Base-by-base conservation (phyloP, 2,888 invertebrate genomes). In the Deilephila porcellus region DNA sequence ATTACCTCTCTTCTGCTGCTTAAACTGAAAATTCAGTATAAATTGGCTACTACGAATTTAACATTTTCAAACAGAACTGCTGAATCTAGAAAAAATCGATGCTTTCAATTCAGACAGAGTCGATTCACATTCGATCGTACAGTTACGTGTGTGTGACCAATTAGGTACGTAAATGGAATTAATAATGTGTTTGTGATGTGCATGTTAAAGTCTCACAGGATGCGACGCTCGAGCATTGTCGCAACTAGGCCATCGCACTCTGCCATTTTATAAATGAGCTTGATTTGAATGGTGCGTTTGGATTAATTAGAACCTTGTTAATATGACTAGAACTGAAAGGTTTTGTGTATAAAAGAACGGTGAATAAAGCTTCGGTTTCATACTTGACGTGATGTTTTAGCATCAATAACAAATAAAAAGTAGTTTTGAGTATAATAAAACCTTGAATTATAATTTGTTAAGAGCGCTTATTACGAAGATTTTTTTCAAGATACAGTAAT, bases 121-220 rank as follows among this genome's bases (percentile, higher is more conserved):
- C 56, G 25, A 53, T 29, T 25, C 52, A n/a, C 56, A 25, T 60
- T 60, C 19, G 45, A 60, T 17, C 56, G 45, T 34, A 8, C 71
- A 56, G 25, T 59, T 60, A 37, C 19, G 37, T 20, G 34, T 25
- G 34, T 37, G 59, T 60, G 81, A 52, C 83, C 86, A 86, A 88
- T 88, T 85, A 86, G 78, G 80, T 76, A 86, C 87, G 87, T 85
- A 89, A 79, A 76, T 80, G 74, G 87, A 82, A 84, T 87, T 83
- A 82, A 83, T 80, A 75, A 78, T 76, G 56, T 76, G 76, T 76
- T 74, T 63, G 79, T 79, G 79, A 75, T 74, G 75, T 82, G 87
- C 82, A 88, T 87, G 86, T 83, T 83, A 81, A 88, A 82, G 80
- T 72, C 77, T 75, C 76, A 45, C 60, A 70, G 73, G 70, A 73